Base-by-base conservation (phyloP, 2,797 vertebrate species). In the Valencia hispanica region DNA sequence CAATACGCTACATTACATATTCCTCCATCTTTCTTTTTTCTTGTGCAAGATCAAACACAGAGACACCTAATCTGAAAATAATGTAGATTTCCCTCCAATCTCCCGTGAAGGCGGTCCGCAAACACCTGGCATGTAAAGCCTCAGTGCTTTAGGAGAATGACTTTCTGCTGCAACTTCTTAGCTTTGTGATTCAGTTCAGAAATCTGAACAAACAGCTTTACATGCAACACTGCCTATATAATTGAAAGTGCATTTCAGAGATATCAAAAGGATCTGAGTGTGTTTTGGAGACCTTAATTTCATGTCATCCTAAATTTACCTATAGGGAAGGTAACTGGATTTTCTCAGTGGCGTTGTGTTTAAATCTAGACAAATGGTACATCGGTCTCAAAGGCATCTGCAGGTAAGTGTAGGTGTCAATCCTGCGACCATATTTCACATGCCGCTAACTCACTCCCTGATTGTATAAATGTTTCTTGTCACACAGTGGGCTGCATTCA, bases 351-450 rank as follows among this genome's bases (percentile, higher is more conserved):
- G 83, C 93, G 91, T 91, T 83, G 79, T 96, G 92, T 96, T 96
- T 93, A 93, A 93, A 93, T 93, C 93, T 89, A 93, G 93, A 87
- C 89, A 90, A 92, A 94, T 94, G 91, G 93, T 89, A 87, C 88
- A 76, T 69, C 83, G 87, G 79, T 94, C 95, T 94, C 92, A 89
- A 90, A 94, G 93, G 93, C 84, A 78, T 96, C 95, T 91, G 91
- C 93, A 95, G 93, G 93, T 96, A 94, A 95, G 94, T 90, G 86
- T 95, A 77, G 88, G 91, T 95, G 95, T 94, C 96, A 96, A 93
- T 95, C 93, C 90, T 45, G 81, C 82, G 79, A 36, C 86, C 86
- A 88, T 80, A 95, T 96, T 96, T 96, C 95, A 96, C 95, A 96
- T 94, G 82, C 94, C 95, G 84, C 86, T 90, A 89, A 86, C 84